Base-by-base conservation (phyloP, 1,140 invertebrate species). In the Pomacea maculata region DNA sequence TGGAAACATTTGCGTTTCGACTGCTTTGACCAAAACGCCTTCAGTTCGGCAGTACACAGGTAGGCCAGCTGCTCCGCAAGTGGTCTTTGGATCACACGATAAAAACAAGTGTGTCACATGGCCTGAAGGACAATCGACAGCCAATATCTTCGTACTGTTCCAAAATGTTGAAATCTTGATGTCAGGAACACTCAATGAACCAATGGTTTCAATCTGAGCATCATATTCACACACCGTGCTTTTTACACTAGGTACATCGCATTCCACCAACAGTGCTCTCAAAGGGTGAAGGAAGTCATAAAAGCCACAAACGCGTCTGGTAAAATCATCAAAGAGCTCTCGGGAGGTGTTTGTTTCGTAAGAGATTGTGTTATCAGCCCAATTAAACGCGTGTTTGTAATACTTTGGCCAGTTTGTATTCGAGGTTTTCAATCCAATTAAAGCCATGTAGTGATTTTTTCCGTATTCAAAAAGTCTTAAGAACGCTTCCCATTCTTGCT, bases 321-420 rank as follows among this genome's bases (percentile, higher is more conserved):
- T 11, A 29, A 64, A 29, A 25, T 29, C 25, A 76, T 55, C 19
- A 19, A 64, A 19, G 65, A 25, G 14, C 21, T 29, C 11, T 21
- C 14, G 29, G 14, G 54, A 15, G 14, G 6, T 15, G 25, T 63
- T 11, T 21, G n/a, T 29, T 25, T 19, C 11, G 61, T 67, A 61
- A 21, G 75, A 63, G 14, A 78, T 68, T 29, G 64, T 19, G 64
- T n/a, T 54, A 34, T 78, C 75, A 12, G 54, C 21, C 75, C 75
- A 78, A 25, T 67, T 65, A 63, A 65, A 15, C 14, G n/a, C n/a
- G 21, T 68, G 34, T 68, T 54, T 78, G 75, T 78, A 78, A 21
- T 55, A 21, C 10, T 45, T 10, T n/a, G 63, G 29, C n/a, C 65
- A 78, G 1, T 21, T 54, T 3, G 63, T 54, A 61, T 68, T 45